Percentiles rank a stretch among this genome's conserved stretches.
Evolutionary conservation across 1,140 invertebrate genomes (phyloP).

Genomic region (Nebria ingens): DNA sequence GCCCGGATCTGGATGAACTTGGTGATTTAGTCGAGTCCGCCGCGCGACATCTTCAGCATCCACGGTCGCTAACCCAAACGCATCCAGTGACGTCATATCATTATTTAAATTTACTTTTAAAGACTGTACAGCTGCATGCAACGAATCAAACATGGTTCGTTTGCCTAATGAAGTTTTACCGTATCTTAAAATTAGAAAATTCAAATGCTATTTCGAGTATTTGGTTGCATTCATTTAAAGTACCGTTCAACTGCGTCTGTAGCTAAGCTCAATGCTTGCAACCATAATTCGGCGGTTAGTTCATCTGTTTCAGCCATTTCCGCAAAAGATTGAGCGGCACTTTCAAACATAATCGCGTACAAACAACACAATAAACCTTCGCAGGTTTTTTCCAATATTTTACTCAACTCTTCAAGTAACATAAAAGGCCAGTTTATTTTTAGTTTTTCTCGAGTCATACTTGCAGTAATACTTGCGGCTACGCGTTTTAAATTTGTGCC

Average conservation of each 20-base stretch:
- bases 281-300: constrained; percentile 20
- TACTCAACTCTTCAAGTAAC: constrained; percentile 26
- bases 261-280: constrained; percentile 20
- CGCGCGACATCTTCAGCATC: constrained; percentile 38
- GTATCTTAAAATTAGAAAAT: constrained; percentile 28
- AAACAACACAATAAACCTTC: constrained; percentile 26
- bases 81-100: constrained; percentile 25
- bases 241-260: constrained; percentile 17
- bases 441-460: constrained; percentile 20
- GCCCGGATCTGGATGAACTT: constrained; percentile 42
- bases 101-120: constrained; percentile 18
- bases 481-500: constrained; percentile 40
- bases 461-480: constrained; percentile 35
- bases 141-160: constrained; percentile 46
- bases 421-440: constrained; percentile 22
- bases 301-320: constrained; percentile 18
- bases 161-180: constrained; percentile 42
- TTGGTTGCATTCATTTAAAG: constrained; percentile 5
- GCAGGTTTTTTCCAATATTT: constrained; percentile 24
- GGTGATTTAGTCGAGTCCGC: constrained; percentile 17
- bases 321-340: constrained; percentile 24
- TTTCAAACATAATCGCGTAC: constrained; percentile 29
- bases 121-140: constrained; percentile 30
- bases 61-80: constrained; percentile 39
- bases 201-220: neutral